Percentiles rank a stretch among this genome's conserved stretches.
Conservation (phyloP, 2,113 vertebrate species). For the Rhagologus leucostigma region DNA sequence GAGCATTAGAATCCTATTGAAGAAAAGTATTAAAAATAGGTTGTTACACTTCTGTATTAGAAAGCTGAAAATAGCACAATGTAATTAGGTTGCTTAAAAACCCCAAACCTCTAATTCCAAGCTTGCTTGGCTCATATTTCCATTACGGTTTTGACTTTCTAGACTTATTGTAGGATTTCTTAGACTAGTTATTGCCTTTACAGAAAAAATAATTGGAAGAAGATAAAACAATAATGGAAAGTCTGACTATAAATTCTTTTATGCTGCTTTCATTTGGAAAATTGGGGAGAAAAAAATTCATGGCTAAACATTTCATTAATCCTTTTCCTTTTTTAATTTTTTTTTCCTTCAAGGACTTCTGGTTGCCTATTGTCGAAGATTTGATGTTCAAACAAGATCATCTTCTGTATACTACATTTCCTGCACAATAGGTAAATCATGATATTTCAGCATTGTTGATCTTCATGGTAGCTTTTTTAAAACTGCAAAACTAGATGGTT, state of each 20-base stretch:
- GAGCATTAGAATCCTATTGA: not conserved
- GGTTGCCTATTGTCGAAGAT: constrained; percentile 93
- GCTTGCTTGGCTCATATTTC: not conserved
- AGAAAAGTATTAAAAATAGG: not conserved
- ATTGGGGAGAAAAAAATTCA: not conserved
- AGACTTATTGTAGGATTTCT: not conserved
- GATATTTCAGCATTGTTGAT: not conserved
- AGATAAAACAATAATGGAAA: not conserved
- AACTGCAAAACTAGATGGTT: not conserved
- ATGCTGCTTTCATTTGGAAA: not conserved
- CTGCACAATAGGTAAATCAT: constrained; percentile 82
- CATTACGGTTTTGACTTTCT: not conserved
- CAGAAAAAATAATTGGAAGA: not conserved
- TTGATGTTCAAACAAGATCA: constrained; percentile 87
- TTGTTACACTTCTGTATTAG: not conserved
- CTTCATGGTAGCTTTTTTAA: not conserved
- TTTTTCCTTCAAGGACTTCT: constrained; percentile 80
- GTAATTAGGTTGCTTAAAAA: not conserved
- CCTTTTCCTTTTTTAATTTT: not conserved
- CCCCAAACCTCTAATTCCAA: not conserved
- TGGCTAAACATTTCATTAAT: not conserved
- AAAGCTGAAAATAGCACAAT: not conserved
- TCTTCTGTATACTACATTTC: constrained; percentile 86
- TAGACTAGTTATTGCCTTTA: not conserved
- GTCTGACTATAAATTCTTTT: not conserved